Base-by-base conservation (phyloP, 2,113 vertebrate genomes). In the Hippocampus zosterae region DNA sequence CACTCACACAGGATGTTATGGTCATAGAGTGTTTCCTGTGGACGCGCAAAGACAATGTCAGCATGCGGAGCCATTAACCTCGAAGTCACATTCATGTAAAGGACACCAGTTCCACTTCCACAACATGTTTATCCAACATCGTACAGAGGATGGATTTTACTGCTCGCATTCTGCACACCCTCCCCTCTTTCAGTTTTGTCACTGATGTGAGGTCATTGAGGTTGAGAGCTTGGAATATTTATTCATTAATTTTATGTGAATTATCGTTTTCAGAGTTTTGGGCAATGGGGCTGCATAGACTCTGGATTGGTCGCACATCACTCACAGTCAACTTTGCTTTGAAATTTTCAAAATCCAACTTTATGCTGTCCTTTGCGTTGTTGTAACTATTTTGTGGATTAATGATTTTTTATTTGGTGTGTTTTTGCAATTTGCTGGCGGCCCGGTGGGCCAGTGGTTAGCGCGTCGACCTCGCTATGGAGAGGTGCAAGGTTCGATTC, bases 41-140 rank as follows among this genome's bases (percentile, higher is more conserved):
- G 76, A 82, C 80, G 27, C 55, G 44, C 62, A 44, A 63, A 81
- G 74, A 84, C 85, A 84, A 83, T 84, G 78, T 83, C 78, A 77
- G 80, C 80, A 70, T 13, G 61, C 71, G 82, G 25, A 66, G 70
- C 79, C 77, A 70, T 79, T 88, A 81, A 87, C 80, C 84, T 83
- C 82, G 2, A 41, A 75, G 72, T 37, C 73, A 29, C 85, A 63
- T 74, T 81, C 81, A 73, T 65, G 68, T 75, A 70, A 82, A 78
- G 74, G 74, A 79, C 78, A 57, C 74, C 70, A 18, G 80, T 76
- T 73, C 71, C 1, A 19, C 80, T 73, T 84, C 77, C 85, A 77
- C 67, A 33, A 66, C 61, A 68, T 79, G 82, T 88, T 84, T 76
- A 21, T 84, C 67, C 70, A 69, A 68, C 55, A 18, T 12, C 48